A percentile compares a stretch with the other conserved stretches of the same genome.
These are phyloP conservation scores for Lasioglossum calceatum DNA, from an alignment of 2,888 invertebrate genomes.

Conservation along the genomic window DNA sequence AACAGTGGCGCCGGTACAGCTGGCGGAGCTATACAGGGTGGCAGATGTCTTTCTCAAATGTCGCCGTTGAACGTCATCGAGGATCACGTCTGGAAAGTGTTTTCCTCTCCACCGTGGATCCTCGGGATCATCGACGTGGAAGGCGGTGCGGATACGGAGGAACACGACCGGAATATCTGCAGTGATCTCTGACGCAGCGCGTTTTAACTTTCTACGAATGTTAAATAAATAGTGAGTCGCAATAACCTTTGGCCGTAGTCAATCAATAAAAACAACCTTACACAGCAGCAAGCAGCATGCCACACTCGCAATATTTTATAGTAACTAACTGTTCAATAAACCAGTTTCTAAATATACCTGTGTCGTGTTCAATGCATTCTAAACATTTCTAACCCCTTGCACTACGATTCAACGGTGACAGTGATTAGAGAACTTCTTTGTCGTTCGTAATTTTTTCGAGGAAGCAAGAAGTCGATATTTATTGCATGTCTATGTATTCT, in stretches of 20 bases:
- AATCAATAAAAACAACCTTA: conserved; percentile 28
- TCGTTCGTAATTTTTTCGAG: neutral
- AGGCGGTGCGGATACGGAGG: conserved; percentile 30
- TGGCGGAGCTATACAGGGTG: conserved; percentile 60
- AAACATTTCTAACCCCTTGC: neutral
- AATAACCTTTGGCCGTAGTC: conserved; percentile 28
- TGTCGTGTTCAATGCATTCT: neutral
- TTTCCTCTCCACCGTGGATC: conserved; percentile 53
- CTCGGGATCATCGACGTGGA: conserved; percentile 50
- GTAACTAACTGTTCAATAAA: neutral
- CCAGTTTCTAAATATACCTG: conserved; percentile 1
- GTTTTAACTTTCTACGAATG: conserved; percentile 25
- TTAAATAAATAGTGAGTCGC: conserved; percentile 29
- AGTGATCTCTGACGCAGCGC: conserved; percentile 25
- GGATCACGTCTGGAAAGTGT: conserved; percentile 59
- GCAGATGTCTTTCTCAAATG: conserved; percentile 75
- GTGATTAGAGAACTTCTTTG: neutral
- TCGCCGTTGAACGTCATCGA: conserved; percentile 58
- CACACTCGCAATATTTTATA: neutral
- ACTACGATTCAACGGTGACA: neutral
- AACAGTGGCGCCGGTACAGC: conserved; percentile 63
- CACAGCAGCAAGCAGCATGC: conserved; percentile 46
- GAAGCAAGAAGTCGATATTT: neutral
- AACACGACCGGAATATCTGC: conserved; percentile 35
- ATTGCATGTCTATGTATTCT: no score